A percentile compares a stretch with the other conserved stretches of the same genome.
Conservation (phyloP, 53 echinoderm and acorn worm species). For the Temnopleurus reevesii region DNA sequence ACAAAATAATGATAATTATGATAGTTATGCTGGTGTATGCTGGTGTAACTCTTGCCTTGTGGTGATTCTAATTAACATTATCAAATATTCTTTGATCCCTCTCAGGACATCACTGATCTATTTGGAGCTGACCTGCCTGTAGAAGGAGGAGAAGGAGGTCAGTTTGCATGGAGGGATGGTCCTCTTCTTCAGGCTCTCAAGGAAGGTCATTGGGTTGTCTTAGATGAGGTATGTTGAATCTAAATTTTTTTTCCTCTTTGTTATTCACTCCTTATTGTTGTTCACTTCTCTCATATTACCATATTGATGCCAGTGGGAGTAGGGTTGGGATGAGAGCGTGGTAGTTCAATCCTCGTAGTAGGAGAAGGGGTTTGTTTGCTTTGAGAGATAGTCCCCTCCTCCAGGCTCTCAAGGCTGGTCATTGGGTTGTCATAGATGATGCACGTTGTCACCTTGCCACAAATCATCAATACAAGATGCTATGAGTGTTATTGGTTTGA, state of each 20-base stretch:
- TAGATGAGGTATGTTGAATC: constrained; percentile 81
- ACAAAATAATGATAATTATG: no score
- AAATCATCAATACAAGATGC: no score
- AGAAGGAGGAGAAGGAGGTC: constrained; percentile 96
- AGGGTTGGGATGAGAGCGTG: no score
- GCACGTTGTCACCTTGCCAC: no score
- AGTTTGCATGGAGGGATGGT: constrained; percentile 98
- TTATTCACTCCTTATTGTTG: not conserved
- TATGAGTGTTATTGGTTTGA: no score
- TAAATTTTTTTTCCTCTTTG: not conserved
- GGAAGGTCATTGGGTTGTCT: constrained; percentile 92
- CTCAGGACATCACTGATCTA: constrained; percentile 92
- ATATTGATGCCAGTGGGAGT: no score
- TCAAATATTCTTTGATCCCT: not conserved
- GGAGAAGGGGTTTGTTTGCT: constrained; percentile 98
- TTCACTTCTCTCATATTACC: not conserved
- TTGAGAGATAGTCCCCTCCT: constrained; percentile 97
- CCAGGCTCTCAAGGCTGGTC: constrained; percentile 85
- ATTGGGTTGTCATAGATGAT: constrained; percentile 98
- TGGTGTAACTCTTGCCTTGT: no score
- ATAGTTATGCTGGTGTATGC: no score
- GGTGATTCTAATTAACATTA: no score
- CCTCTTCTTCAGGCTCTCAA: constrained; percentile 88
- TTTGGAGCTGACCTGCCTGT: constrained; percentile 97
- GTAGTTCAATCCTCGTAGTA: no score